These are phyloP conservation scores for Sander vitreus DNA, from an alignment of 2,113 vertebrate species.

Conservation along the genomic window DNA sequence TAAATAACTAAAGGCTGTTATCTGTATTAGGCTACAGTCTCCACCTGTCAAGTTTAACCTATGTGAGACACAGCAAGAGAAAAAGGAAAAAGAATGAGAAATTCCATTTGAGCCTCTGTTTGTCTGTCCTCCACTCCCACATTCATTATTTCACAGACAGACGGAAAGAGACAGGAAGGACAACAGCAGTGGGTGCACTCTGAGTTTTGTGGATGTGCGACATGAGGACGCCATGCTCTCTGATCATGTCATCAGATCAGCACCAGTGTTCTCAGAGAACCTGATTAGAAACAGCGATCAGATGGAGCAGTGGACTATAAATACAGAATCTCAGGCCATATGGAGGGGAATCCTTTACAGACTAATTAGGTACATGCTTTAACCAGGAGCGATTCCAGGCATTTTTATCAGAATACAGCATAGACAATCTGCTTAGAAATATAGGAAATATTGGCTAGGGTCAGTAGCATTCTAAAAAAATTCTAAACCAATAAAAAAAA, in stretches of 20 bases:
- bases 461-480: too few species aligned
- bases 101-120: too few species aligned
- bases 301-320: neutral
- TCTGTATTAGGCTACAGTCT: constrained; percentile 9
- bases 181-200: neutral
- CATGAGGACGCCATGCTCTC: constrained; percentile 13
- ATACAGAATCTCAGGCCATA: neutral
- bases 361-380: neutral
- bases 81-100: neutral
- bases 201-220: neutral
- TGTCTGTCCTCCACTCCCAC: neutral
- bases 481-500: too few species aligned
- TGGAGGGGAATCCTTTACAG: constrained; percentile 1
- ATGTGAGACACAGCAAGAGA: neutral
- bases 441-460: too few species aligned
- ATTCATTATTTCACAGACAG: constrained; percentile 10
- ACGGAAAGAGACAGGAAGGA: neutral
- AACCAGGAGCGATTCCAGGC: too few species aligned
- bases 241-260: constrained; percentile 43
- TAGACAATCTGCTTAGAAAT: too few species aligned
- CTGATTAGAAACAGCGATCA: constrained; percentile 18
- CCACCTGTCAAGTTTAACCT: constrained; percentile 3
- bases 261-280: constrained; percentile 9
- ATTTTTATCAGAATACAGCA: too few species aligned
- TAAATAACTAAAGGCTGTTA: constrained; percentile 28